Percentiles rank a stretch among this genome's conserved stretches.
These are phyloP conservation scores for Catostomus latipinnis DNA, from an alignment of 2,797 vertebrate genomes.

Conservation along the genomic window DNA sequence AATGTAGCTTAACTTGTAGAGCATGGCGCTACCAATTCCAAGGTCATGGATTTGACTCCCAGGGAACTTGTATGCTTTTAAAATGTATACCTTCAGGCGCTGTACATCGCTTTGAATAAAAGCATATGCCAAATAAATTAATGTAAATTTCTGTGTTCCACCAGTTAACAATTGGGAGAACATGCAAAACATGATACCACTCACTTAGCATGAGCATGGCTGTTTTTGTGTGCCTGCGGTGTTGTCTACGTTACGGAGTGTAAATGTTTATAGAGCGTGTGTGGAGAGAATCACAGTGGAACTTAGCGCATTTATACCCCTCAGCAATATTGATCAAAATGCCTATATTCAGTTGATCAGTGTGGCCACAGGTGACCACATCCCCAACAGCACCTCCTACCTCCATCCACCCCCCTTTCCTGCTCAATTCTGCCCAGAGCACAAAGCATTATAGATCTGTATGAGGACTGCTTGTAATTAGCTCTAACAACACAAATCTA, in stretches of 20 bases:
- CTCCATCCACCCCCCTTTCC: slow-evolving; percentile 29
- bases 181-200: not conserved
- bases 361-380: slow-evolving; percentile 66
- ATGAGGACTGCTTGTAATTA: slow-evolving; percentile 74
- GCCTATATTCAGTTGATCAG: slow-evolving; percentile 71
- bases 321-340: slow-evolving; percentile 71
- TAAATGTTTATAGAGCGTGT: slow-evolving; percentile 49
- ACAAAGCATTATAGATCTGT: slow-evolving; percentile 69
- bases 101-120: too few species aligned
- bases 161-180: too few species aligned
- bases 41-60: too few species aligned
- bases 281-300: slow-evolving; percentile 70
- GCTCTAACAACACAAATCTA: slow-evolving; percentile 78
- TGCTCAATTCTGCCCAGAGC: slow-evolving; percentile 70
- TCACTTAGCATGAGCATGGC: not conserved
- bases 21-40: too few species aligned
- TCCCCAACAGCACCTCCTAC: slow-evolving; percentile 29
- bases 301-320: slow-evolving; percentile 75
- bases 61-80: too few species aligned
- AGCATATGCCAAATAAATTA: too few species aligned
- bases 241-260: not conserved
- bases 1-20: too few species aligned
- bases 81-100: too few species aligned
- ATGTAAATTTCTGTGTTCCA: too few species aligned
- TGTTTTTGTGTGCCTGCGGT: not conserved